Conservation (phyloP, 2,888 invertebrate genomes). For the Pyrrhosoma nymphula region DNA sequence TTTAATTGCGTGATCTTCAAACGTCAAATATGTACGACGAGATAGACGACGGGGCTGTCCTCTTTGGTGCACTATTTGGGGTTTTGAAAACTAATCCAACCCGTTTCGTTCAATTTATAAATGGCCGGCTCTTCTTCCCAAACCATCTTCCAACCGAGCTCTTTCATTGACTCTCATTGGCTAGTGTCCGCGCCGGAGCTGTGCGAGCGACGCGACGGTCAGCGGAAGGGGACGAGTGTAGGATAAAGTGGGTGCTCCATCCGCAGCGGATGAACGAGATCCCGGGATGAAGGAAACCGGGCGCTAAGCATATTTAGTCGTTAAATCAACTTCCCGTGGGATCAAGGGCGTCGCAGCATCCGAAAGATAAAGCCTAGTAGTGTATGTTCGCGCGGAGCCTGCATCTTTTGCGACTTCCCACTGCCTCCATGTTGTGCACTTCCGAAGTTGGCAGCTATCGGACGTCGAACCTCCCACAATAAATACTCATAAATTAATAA, state of each 20-base stretch:
- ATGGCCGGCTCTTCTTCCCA: neutral
- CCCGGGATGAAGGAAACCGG: neutral
- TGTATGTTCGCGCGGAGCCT: neutral
- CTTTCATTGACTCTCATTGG: neutral
- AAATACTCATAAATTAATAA: too few species aligned
- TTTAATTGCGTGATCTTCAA: neutral
- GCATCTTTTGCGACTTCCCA: neutral
- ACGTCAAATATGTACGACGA: neutral
- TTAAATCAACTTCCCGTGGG: neutral
- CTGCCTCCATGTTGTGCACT: too few species aligned
- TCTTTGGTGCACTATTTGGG: neutral
- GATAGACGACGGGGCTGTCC: neutral
- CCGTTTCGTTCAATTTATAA: neutral
- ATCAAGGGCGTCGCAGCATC: neutral
- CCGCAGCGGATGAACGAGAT: neutral
- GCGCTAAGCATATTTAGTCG: neutral
- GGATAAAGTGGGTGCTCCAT: neutral
- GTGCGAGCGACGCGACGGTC: neutral
- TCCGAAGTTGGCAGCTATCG: too few species aligned
- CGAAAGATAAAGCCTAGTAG: neutral
- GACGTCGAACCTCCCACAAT: too few species aligned
- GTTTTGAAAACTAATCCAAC: neutral
- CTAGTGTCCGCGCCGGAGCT: neutral
- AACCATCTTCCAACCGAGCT: neutral
- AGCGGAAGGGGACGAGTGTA: neutral